Conservation (phyloP, 2,797 vertebrate genomes). For the Tympanoctomys barrerae region DNA sequence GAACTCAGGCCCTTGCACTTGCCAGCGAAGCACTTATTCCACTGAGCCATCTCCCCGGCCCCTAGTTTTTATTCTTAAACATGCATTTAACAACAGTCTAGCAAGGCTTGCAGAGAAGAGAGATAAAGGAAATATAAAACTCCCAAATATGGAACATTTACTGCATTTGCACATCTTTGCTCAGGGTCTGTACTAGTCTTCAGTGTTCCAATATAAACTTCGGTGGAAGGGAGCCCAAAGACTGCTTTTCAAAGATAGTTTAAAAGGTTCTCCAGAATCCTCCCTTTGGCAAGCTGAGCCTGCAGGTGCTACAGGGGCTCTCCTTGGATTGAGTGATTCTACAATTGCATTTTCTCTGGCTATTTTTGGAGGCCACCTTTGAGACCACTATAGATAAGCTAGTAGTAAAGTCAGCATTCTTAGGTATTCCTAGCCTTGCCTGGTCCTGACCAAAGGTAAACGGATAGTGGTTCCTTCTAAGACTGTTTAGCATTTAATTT, state of each 20-base stretch:
- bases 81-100: neutral
- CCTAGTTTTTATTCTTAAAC: neutral
- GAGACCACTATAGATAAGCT: neutral
- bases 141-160: neutral
- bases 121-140: neutral
- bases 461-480: constrained; percentile 3
- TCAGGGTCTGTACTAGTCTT: neutral
- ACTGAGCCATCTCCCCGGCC: no score
- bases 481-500: constrained; percentile 2
- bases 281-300: neutral
- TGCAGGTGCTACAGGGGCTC: fast-evolving
- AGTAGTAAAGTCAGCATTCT: neutral
- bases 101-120: neutral
- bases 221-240: neutral
- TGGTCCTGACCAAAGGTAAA: neutral
- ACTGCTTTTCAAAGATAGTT: neutral
- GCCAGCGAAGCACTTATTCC: no score
- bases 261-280: neutral
- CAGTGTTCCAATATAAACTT: neutral
- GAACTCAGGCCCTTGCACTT: no score
- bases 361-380: constrained; percentile 2
- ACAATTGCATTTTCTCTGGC: neutral
- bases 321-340: neutral
- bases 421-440: neutral
- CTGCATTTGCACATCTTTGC: neutral